phyloP scores from a whole-genome alignment of 2,888 invertebrate species.

The Cephus sareptanus region DNA sequence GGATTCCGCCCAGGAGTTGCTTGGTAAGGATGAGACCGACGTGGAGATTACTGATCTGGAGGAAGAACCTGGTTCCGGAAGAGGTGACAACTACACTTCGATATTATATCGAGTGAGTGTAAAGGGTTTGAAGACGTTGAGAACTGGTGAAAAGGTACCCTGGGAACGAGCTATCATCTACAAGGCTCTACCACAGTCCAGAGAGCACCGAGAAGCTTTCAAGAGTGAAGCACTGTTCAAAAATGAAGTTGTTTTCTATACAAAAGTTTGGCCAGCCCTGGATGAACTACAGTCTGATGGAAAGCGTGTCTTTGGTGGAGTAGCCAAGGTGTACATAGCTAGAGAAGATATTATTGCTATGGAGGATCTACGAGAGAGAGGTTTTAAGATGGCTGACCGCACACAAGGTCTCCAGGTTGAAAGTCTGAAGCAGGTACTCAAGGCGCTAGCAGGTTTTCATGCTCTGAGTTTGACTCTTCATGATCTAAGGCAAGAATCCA shows the following conservation, averaged over 20 bases:
- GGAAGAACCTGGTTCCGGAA: constrained; percentile 77
- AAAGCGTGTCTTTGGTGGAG: constrained; percentile 52
- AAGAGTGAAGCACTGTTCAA: constrained; percentile 78
- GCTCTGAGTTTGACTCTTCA: constrained; percentile 67
- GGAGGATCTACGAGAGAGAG: constrained; percentile 65
- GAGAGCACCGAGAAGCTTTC: constrained; percentile 74
- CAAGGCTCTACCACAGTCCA: constrained; percentile 77
- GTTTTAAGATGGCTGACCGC: constrained; percentile 66
- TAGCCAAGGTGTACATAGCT: constrained; percentile 60
- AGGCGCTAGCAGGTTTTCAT: constrained; percentile 67
- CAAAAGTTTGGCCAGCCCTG: constrained; percentile 76
- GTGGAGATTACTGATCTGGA: constrained; percentile 60
- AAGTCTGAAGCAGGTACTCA: constrained; percentile 61
- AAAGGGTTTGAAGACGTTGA: constrained; percentile 67
- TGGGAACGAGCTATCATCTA: constrained; percentile 78
- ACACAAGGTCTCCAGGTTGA: constrained; percentile 59
- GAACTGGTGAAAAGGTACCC: constrained; percentile 66
- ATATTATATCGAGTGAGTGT: constrained; percentile 76
- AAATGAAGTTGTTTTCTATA: constrained; percentile 81
- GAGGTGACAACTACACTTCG: constrained; percentile 82
- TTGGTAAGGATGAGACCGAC: constrained; percentile 51
- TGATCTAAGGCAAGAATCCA: constrained; percentile 48
- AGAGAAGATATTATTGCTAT: constrained; percentile 65
- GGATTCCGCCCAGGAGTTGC: constrained; percentile 54
- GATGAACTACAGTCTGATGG: constrained; percentile 68